A percentile compares a stretch with the other conserved stretches of the same genome.
These are phyloP conservation scores for Chelon auratus DNA, from an alignment of 2,797 vertebrate species.

Conservation along the genomic window DNA sequence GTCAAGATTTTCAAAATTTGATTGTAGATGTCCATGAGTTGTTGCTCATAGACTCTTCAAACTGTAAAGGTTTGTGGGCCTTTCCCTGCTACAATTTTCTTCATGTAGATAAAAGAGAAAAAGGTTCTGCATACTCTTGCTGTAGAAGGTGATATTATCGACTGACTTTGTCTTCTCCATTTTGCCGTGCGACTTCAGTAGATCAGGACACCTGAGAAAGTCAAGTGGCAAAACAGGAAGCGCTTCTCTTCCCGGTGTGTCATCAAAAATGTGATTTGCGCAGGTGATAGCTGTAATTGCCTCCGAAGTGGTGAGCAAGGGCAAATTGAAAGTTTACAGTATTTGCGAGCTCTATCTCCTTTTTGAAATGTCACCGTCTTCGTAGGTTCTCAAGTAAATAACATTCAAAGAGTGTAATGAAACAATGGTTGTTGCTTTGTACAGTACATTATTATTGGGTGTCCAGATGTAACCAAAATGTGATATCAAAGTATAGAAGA, in stretches of 20 bases:
- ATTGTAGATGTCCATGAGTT: slow-evolving; percentile 3
- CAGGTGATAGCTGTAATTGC: slow-evolving; percentile 74
- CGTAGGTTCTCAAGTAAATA: slow-evolving; percentile 29
- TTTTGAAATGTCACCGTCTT: slow-evolving; percentile 46
- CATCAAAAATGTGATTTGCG: slow-evolving; percentile 73
- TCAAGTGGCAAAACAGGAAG: slow-evolving; percentile 70
- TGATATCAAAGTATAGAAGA: too few species aligned
- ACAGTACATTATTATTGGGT: too few species aligned
- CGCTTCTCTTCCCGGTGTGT: slow-evolving; percentile 49
- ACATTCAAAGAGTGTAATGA: slow-evolving; percentile 46
- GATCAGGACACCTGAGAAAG: slow-evolving; percentile 65
- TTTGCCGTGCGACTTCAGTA: slow-evolving; percentile 52
- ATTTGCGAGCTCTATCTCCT: slow-evolving; percentile 36
- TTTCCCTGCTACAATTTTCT: slow-evolving; percentile 6
- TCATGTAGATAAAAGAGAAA: slow-evolving; percentile 4
- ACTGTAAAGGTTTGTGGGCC: neutral
- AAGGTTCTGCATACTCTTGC: slow-evolving; percentile 17
- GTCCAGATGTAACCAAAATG: too few species aligned
- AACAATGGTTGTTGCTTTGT: neutral
- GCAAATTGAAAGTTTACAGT: slow-evolving; percentile 59
- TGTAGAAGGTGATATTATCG: slow-evolving; percentile 55
- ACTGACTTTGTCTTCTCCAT: slow-evolving; percentile 2
- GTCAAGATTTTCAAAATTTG: neutral
- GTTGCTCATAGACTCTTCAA: neutral
- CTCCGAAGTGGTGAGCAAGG: slow-evolving; percentile 47